Percentiles rank a stretch among this genome's conserved stretches.
These are phyloP conservation scores for Neomicropteryx cornuta DNA, from an alignment of 1,140 invertebrate genomes.

Conservation along the genomic window DNA sequence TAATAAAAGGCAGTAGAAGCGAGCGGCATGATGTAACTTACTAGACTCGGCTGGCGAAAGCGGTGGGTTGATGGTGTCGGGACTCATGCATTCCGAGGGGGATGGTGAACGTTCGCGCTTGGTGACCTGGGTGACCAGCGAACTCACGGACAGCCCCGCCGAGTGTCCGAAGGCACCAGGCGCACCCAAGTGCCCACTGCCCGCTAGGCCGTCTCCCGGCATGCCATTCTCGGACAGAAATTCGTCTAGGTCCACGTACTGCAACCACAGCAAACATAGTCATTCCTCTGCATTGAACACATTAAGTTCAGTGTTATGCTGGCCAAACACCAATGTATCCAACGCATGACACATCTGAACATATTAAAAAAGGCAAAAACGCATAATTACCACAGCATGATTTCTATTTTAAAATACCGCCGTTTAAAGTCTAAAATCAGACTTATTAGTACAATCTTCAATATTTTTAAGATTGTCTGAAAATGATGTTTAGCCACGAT, in stretches of 20 bases:
- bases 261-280: slow-evolving; percentile 45
- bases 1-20: background rate
- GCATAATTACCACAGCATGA: no score
- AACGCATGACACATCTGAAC: no score
- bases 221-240: slow-evolving; percentile 90
- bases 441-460: no score
- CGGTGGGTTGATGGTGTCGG: slow-evolving; percentile 73
- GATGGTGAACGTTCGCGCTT: slow-evolving; percentile 74
- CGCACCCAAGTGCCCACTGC: slow-evolving; percentile 45
- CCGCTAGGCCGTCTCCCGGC: slow-evolving; percentile 61
- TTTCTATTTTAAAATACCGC: no score
- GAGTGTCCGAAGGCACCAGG: slow-evolving; percentile 39
- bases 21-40: slow-evolving; percentile 38
- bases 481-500: no score
- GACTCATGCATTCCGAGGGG: slow-evolving; percentile 74
- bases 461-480: no score
- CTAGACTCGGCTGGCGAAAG: slow-evolving; percentile 73
- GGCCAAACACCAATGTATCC: no score
- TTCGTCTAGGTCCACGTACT: slow-evolving; percentile 94
- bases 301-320: no score
- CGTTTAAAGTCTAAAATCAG: no score
- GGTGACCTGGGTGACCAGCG: slow-evolving; percentile 43
- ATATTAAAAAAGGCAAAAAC: no score
- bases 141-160: slow-evolving; percentile 41
- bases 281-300: no score